phyloP scores from a whole-genome alignment of 2,888 invertebrate genomes.

The Aphrophora alni region DNA sequence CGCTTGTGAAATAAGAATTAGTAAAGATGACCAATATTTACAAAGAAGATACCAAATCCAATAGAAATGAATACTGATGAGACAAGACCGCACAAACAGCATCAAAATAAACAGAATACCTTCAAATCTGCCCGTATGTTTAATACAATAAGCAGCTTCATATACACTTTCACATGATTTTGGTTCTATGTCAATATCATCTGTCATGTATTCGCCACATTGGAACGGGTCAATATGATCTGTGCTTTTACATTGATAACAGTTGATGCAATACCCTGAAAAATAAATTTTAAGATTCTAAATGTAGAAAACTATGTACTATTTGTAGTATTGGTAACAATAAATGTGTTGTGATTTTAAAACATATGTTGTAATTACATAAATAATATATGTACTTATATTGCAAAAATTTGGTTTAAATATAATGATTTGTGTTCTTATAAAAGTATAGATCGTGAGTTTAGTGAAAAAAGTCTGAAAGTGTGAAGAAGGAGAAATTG shows the following conservation, averaged over 20 bases:
- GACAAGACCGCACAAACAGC: no score
- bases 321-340: no score
- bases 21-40: neutral
- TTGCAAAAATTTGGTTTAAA: no score
- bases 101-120: conserved; percentile 61
- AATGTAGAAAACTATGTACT: no score
- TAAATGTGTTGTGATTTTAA: no score
- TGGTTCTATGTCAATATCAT: conserved; percentile 68
- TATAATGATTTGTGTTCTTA: no score
- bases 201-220: conserved; percentile 80
- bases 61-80: no score
- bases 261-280: conserved; percentile 71
- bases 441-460: no score
- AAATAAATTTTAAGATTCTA: conserved; percentile 53
- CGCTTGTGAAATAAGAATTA: neutral
- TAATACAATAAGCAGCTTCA: conserved; percentile 88
- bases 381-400: no score
- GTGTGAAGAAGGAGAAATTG: no score
- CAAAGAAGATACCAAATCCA: conserved; percentile 10
- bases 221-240: conserved; percentile 78
- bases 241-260: conserved; percentile 90
- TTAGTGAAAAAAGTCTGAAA: no score
- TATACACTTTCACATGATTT: conserved; percentile 80
- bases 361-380: no score
- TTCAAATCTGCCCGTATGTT: conserved; percentile 91